These are phyloP conservation scores for Agonum fuliginosum DNA, from an alignment of 2,888 invertebrate genomes.

Conservation along the genomic window DNA sequence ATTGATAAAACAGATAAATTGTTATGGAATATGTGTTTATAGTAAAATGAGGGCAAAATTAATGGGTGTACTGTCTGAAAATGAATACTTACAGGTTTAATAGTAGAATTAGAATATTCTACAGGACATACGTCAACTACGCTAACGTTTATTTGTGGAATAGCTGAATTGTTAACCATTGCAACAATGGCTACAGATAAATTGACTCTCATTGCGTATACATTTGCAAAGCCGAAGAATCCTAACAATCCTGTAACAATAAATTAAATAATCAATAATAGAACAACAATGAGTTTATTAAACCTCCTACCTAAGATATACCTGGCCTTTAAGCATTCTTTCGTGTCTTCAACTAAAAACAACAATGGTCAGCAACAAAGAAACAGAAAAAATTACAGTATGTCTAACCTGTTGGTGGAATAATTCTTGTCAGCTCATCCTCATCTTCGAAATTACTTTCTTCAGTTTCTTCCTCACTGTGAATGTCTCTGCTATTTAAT, in stretches of 20 bases:
- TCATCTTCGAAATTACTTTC: slow-evolving; percentile 67
- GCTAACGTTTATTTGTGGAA: slow-evolving; percentile 76
- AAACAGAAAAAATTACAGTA: neutral
- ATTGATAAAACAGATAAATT: too few species aligned
- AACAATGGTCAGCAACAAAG: slow-evolving; percentile 17
- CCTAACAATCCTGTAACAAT: slow-evolving; percentile 83
- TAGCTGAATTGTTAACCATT: slow-evolving; percentile 88
- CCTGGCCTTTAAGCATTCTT: slow-evolving; percentile 82
- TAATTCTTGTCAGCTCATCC: slow-evolving; percentile 71
- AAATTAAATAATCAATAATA: neutral
- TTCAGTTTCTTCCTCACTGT: slow-evolving; percentile 66
- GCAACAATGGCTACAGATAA: slow-evolving; percentile 95
- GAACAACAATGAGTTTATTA: neutral
- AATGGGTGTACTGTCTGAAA: too few species aligned
- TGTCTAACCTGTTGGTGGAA: slow-evolving; percentile 70
- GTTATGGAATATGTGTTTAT: too few species aligned
- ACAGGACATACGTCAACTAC: slow-evolving; percentile 79
- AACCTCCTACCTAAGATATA: slow-evolving; percentile 79
- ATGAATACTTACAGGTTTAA: slow-evolving; percentile 64
- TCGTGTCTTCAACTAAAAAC: slow-evolving; percentile 76
- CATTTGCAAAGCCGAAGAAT: slow-evolving; percentile 91
- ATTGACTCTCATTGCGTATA: slow-evolving; percentile 93
- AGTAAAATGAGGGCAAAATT: too few species aligned
- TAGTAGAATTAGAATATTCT: slow-evolving; percentile 71
- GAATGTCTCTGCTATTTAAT: slow-evolving; percentile 8